Evolutionary conservation across 2,888 invertebrate species (phyloP).

Genomic region (Ennomos erosarius): DNA sequence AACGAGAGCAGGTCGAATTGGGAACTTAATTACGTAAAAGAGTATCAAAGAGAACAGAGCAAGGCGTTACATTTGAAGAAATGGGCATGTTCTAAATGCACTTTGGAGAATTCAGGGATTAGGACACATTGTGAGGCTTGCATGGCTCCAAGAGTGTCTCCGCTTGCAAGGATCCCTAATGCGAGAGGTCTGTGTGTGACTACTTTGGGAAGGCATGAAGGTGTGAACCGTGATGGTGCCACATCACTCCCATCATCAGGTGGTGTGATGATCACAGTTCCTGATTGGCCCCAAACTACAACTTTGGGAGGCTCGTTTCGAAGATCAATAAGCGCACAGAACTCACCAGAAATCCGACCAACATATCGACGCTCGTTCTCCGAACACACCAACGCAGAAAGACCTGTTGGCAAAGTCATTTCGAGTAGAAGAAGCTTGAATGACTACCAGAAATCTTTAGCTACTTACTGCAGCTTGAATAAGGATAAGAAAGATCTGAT

Average conservation of each 20-base stretch:
- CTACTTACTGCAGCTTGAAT: constrained; percentile 66
- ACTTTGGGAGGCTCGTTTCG: constrained; percentile 65
- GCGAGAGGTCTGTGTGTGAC: constrained; percentile 77
- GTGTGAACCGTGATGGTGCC: constrained; percentile 69
- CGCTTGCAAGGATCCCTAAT: constrained; percentile 69
- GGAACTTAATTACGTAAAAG: constrained; percentile 79
- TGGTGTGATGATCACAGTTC: constrained; percentile 87
- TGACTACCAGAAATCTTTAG: constrained; percentile 75
- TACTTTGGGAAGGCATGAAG: constrained; percentile 76
- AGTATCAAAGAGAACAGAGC: constrained; percentile 77
- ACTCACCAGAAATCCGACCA: constrained; percentile 77
- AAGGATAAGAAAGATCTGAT: constrained; percentile 52
- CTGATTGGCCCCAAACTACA: constrained; percentile 85
- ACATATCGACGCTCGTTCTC: constrained; percentile 79
- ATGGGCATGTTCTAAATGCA: constrained; percentile 91
- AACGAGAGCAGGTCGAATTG: constrained; percentile 79
- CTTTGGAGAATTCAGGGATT: constrained; percentile 88
- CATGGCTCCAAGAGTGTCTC: constrained; percentile 86
- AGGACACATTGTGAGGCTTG: constrained; percentile 90
- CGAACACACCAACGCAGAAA: constrained; percentile 72
- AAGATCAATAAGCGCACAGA: constrained; percentile 75
- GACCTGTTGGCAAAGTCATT: constrained; percentile 76
- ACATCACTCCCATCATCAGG: constrained; percentile 80
- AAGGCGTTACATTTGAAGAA: constrained; percentile 75
- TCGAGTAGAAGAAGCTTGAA: constrained; percentile 78